These are phyloP conservation scores for Tetranychus piercei DNA, from an alignment of 2,888 invertebrate genomes.

Conservation along the genomic window DNA sequence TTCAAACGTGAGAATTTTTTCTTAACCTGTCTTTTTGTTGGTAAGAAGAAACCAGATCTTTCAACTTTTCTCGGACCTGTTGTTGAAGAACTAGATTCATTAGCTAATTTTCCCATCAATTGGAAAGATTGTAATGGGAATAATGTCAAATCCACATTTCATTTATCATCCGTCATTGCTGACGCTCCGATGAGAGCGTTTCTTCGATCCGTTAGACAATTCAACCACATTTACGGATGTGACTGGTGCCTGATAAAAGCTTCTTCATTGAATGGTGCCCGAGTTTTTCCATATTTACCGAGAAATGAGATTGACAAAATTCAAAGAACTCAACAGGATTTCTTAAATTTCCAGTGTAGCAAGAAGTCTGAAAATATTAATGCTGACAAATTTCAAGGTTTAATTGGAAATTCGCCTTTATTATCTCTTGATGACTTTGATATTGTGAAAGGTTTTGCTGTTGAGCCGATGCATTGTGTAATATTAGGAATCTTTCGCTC, in stretches of 20 bases:
- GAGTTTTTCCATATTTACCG: background rate
- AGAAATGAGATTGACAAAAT: background rate
- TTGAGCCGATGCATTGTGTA: background rate
- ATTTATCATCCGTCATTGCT: background rate
- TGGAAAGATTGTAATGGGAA: background rate
- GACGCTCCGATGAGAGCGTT: constrained; percentile 3
- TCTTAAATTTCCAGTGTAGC: background rate
- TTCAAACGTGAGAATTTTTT: background rate
- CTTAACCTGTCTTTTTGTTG: background rate
- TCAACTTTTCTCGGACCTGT: background rate
- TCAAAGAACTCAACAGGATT: background rate
- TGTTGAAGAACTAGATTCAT: background rate
- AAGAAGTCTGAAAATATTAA: background rate
- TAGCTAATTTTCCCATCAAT: background rate
- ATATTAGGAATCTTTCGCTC: background rate
- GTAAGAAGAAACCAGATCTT: background rate
- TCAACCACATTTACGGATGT: background rate
- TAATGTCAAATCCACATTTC: background rate
- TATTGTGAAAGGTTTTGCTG: background rate
- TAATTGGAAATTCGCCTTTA: background rate
- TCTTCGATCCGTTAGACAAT: background rate
- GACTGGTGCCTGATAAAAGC: background rate
- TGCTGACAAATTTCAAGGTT: background rate
- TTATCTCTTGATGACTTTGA: background rate
- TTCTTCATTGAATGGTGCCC: background rate